Evolutionary conservation across 2,888 invertebrate species (phyloP).

Genomic region (Drosophila macrospina): DNA sequence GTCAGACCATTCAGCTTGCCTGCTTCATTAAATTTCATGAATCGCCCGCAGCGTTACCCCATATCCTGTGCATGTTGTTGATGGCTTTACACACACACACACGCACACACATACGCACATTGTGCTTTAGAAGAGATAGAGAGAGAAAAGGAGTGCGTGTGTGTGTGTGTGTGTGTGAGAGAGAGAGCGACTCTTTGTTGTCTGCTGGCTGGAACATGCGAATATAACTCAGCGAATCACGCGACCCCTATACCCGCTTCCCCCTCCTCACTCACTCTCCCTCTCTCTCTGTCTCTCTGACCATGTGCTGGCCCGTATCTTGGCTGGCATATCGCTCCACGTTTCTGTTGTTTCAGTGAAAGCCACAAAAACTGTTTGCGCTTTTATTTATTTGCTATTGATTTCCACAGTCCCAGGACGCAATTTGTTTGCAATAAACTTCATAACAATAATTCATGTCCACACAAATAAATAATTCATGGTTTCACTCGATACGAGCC

Average conservation of each 20-base stretch:
- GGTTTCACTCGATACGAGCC: constrained; percentile 56
- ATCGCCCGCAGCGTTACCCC: constrained; percentile 74
- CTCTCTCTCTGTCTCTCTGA: constrained; percentile 5
- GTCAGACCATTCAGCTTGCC: constrained; percentile 52
- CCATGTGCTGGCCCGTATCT: constrained; percentile 53
- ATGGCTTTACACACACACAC: constrained; percentile 64
- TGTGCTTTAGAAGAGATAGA: constrained; percentile 5
- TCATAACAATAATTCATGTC: constrained; percentile 83
- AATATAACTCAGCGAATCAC: constrained; percentile 62
- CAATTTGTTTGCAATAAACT: constrained; percentile 83
- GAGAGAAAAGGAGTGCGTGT: neutral
- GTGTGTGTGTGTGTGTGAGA: too few species aligned
- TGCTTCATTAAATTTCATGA: constrained; percentile 81
- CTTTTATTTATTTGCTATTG: constrained; percentile 82
- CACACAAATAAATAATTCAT: constrained; percentile 82
- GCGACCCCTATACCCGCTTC: constrained; percentile 25
- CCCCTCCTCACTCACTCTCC: neutral
- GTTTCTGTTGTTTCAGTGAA: constrained; percentile 67
- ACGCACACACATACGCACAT: constrained; percentile 18
- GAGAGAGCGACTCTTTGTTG: constrained; percentile 52
- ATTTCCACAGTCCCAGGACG: constrained; percentile 82
- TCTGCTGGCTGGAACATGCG: constrained; percentile 52
- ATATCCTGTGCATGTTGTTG: constrained; percentile 76
- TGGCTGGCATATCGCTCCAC: constrained; percentile 55
- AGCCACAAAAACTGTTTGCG: constrained; percentile 80